These are phyloP conservation scores for Paramuricea clavata DNA, from an alignment of 92 coral and sea anemone species.

Conservation along the genomic window DNA sequence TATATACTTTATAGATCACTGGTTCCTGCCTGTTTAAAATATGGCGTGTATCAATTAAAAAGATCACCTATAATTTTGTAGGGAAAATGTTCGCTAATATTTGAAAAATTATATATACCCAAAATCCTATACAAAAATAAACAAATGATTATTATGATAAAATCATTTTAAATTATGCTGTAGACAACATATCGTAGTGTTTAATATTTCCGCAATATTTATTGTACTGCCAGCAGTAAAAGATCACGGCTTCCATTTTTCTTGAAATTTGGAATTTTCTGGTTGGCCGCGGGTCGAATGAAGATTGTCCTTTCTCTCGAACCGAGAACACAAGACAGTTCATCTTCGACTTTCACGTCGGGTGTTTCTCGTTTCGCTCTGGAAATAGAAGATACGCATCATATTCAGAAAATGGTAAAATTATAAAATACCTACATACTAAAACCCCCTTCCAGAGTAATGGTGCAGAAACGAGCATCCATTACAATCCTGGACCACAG, in stretches of 20 bases:
- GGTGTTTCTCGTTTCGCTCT: slow-evolving; percentile 72
- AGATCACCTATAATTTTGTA: too few relatives aligned
- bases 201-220: slow-evolving; percentile 1
- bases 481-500: too few relatives aligned
- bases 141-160: not conserved
- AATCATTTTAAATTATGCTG: not conserved
- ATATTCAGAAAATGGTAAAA: not conserved
- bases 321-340: slow-evolving; percentile 81
- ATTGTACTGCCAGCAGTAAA: slow-evolving; percentile 74
- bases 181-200: not conserved
- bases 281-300: slow-evolving; percentile 65
- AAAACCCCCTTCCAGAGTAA: too few relatives aligned
- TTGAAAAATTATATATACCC: not conserved
- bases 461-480: too few relatives aligned
- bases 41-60: too few relatives aligned
- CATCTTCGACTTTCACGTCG: slow-evolving; percentile 74
- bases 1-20: too few relatives aligned
- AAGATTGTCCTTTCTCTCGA: slow-evolving; percentile 69
- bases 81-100: not conserved
- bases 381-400: not conserved
- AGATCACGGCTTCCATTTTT: slow-evolving; percentile 78
- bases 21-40: too few relatives aligned
- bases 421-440: too few relatives aligned
- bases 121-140: slow-evolving; percentile 2
- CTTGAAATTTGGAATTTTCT: slow-evolving; percentile 74